Percentiles rank a stretch among this genome's conserved stretches.
These are phyloP conservation scores for Drosophila eugracilis DNA, from an alignment of 1,140 invertebrate genomes.

Conservation along the genomic window DNA sequence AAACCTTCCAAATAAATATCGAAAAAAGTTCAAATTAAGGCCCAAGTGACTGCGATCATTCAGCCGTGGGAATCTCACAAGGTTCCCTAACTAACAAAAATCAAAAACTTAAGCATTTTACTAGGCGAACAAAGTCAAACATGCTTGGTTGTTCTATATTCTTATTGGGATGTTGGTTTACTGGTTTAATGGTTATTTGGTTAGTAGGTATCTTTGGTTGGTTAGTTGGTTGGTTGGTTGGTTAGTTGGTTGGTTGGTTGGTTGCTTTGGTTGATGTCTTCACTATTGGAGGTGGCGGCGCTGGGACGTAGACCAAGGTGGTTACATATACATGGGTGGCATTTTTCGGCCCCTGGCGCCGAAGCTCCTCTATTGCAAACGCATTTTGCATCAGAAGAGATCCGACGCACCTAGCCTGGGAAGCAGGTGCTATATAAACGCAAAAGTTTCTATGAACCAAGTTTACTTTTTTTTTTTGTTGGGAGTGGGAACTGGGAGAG, in stretches of 20 bases:
- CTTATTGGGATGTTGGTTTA: constrained; percentile 41
- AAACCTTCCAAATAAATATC: constrained; percentile 65
- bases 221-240: constrained; percentile 16
- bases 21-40: constrained; percentile 43
- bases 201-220: constrained; percentile 32
- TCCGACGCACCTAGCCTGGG: constrained; percentile 55
- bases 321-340: constrained; percentile 47
- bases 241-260: constrained; percentile 10
- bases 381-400: constrained; percentile 28
- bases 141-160: constrained; percentile 48
- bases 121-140: constrained; percentile 41
- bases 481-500: not conserved
- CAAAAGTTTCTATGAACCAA: constrained; percentile 83
- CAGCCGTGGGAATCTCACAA: constrained; percentile 31
- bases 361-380: constrained; percentile 13
- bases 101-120: constrained; percentile 43
- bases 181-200: constrained; percentile 23
- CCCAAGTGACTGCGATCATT: constrained; percentile 69
- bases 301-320: constrained; percentile 61
- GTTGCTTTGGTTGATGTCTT: constrained; percentile 28
- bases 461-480: constrained; percentile 48
- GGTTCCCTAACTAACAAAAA: constrained; percentile 40
- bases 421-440: constrained; percentile 81
- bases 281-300: constrained; percentile 65
- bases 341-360: constrained; percentile 23